Evolutionary conservation across 2,113 vertebrate genomes (phyloP).

Genomic region (Poeciliopsis occidentalis): DNA sequence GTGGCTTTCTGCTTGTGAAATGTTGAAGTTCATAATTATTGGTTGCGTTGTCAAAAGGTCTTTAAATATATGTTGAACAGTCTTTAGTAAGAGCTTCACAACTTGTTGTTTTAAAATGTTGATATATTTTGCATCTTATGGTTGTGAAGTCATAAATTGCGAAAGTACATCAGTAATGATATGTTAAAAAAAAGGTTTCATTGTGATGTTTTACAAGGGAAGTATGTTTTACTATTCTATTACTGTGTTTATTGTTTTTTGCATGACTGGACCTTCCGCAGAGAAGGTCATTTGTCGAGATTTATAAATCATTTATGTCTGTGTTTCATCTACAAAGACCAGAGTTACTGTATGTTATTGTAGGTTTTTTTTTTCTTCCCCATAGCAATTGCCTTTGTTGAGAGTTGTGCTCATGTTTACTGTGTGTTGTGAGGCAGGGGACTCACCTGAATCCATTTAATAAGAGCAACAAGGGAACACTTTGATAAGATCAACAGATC

Average conservation of each 20-base stretch:
- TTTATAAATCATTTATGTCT: neutral
- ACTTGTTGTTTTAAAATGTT: too few species aligned
- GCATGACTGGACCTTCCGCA: neutral
- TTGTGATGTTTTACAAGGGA: neutral
- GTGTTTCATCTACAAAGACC: neutral
- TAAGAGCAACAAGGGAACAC: neutral
- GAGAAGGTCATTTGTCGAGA: neutral
- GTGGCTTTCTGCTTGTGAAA: too few species aligned
- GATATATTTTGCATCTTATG: too few species aligned
- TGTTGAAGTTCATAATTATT: too few species aligned
- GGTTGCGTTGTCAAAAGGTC: too few species aligned
- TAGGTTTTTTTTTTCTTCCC: neutral
- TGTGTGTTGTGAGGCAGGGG: neutral
- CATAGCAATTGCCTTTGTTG: neutral
- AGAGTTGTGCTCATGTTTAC: neutral
- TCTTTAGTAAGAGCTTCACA: too few species aligned
- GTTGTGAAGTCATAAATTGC: too few species aligned
- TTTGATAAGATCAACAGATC: constrained; percentile 10
- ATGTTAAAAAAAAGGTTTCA: too few species aligned
- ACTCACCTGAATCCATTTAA: neutral
- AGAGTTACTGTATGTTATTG: neutral
- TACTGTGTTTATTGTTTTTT: neutral
- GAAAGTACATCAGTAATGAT: too few species aligned
- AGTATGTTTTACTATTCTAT: neutral
- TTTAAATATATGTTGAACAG: too few species aligned